Evolutionary conservation across 2,113 vertebrate species (phyloP).

Genomic region (Bothrops jararaca): DNA sequence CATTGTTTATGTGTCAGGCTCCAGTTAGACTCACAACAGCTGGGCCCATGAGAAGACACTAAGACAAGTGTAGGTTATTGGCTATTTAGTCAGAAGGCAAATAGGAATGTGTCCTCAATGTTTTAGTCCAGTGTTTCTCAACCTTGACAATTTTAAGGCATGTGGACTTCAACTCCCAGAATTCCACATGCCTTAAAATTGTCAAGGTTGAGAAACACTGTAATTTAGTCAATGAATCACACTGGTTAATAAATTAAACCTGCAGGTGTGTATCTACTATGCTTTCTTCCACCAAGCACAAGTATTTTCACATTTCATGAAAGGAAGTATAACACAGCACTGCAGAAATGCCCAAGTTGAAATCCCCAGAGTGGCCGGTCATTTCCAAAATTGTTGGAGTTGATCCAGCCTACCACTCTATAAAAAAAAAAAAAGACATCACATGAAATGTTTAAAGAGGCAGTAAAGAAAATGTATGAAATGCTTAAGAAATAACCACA

Average conservation of each 20-base stretch:
- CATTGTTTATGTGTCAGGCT: neutral
- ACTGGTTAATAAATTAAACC: neutral
- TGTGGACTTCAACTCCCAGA: too few relatives aligned
- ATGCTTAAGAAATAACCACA: neutral
- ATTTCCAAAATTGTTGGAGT: neutral
- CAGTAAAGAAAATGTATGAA: neutral
- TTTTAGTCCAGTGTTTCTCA: too few relatives aligned
- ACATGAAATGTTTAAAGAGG: neutral
- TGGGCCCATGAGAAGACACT: neutral
- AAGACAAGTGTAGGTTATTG: neutral
- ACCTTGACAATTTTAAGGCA: too few relatives aligned
- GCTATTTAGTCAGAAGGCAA: neutral
- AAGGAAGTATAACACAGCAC: neutral
- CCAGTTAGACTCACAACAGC: neutral
- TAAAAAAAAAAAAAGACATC: neutral
- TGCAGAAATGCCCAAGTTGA: neutral
- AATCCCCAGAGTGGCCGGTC: neutral
- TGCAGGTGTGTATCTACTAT: neutral
- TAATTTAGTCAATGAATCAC: neutral
- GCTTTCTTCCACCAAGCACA: neutral
- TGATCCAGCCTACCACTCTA: neutral
- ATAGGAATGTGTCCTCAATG: neutral
- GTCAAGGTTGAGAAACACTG: too few relatives aligned
- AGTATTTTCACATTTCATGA: neutral
- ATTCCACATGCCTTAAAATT: too few relatives aligned